Conservation (phyloP, 2,888 invertebrate genomes). For the Cheilosia impressa region DNA sequence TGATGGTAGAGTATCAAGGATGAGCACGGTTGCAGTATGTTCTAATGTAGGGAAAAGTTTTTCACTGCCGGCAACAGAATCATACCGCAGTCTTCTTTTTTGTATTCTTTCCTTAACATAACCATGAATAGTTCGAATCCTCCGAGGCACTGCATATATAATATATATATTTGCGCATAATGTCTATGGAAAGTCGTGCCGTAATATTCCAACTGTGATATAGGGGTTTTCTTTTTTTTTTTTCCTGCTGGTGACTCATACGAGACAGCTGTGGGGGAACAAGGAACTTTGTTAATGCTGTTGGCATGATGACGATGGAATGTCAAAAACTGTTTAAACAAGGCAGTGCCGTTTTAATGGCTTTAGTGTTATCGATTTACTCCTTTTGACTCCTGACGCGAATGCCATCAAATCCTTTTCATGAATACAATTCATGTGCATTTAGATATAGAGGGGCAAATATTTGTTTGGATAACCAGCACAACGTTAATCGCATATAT, state of each 20-base stretch:
- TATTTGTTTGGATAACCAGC: neutral
- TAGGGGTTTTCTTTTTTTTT: neutral
- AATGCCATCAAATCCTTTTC: neutral
- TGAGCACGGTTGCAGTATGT: conserved; percentile 12
- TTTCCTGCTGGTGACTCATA: conserved; percentile 12
- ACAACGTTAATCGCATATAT: conserved; percentile 9
- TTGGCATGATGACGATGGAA: conserved; percentile 26
- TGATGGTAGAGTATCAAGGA: conserved; percentile 16
- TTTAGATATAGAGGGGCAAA: neutral
- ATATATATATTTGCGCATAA: neutral
- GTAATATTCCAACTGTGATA: conserved; percentile 16
- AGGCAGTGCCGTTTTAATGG: neutral
- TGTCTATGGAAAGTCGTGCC: neutral
- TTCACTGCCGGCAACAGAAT: conserved; percentile 24
- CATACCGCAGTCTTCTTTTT: conserved; percentile 15
- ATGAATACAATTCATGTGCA: neutral
- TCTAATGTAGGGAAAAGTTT: conserved; percentile 11
- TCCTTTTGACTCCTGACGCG: neutral
- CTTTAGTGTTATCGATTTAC: conserved; percentile 20
- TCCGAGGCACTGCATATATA: conserved; percentile 8
- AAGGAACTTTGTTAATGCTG: conserved; percentile 6
- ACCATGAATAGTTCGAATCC: conserved; percentile 24
- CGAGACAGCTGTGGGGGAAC: conserved; percentile 9
- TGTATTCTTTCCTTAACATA: neutral
- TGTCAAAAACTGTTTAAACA: conserved; percentile 20